Evolutionary conservation across 2,797 vertebrate species (phyloP).

Genomic region (Valencia hispanica): DNA sequence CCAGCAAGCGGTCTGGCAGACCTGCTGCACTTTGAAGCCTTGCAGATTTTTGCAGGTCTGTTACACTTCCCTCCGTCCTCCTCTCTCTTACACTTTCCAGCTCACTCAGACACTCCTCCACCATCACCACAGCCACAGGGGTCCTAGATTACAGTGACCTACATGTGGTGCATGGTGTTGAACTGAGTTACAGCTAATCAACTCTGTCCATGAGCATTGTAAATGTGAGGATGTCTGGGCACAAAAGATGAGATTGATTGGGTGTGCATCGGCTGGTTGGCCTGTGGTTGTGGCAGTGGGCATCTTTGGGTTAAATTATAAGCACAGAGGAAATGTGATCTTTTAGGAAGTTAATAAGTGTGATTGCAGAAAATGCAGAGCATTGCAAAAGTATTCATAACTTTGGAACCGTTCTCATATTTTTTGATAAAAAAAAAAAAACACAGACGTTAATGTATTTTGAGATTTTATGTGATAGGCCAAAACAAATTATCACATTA

Average conservation of each 20-base stretch:
- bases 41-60: slow-evolving; percentile 28
- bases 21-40: slow-evolving; percentile 25
- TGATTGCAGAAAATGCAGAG: slow-evolving; percentile 2
- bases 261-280: slow-evolving; percentile 38
- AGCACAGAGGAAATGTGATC: background rate
- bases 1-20: slow-evolving; percentile 14
- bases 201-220: slow-evolving; percentile 63
- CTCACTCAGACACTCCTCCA: slow-evolving; percentile 9
- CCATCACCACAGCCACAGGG: slow-evolving; percentile 16
- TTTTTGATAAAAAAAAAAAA: background rate
- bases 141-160: slow-evolving; percentile 78
- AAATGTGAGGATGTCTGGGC: slow-evolving; percentile 36
- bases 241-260: slow-evolving; percentile 58
- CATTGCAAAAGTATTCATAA: slow-evolving; percentile 14
- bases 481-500: background rate
- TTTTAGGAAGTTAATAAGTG: slow-evolving; percentile 11
- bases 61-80: slow-evolving; percentile 21
- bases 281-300: slow-evolving; percentile 33
- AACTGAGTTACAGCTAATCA: slow-evolving; percentile 79
- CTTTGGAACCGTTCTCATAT: background rate
- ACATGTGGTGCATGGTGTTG: slow-evolving; percentile 74
- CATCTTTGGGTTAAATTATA: slow-evolving; percentile 14
- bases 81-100: background rate
- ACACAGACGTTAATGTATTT: background rate
- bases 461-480: background rate